Percentiles rank a stretch among this genome's conserved stretches.
These are phyloP conservation scores for Watsonalla cultraria DNA, from an alignment of 2,888 invertebrate genomes.

Conservation along the genomic window DNA sequence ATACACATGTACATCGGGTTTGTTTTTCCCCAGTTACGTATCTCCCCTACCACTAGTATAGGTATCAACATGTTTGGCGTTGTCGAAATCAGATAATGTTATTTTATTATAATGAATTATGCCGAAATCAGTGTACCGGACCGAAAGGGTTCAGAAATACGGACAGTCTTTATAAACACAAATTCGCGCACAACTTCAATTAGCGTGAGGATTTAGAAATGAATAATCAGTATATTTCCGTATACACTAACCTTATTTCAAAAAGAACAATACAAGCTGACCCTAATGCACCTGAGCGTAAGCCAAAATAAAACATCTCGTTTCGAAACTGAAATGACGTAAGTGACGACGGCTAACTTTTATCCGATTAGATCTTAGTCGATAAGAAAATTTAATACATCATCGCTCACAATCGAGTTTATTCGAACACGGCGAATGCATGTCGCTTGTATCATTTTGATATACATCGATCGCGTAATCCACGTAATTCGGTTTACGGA, in stretches of 20 bases:
- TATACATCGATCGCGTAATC: conserved; percentile 17
- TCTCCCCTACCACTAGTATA: too few relatives aligned
- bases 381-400: neutral
- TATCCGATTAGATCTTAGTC: neutral
- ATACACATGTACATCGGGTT: too few relatives aligned
- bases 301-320: neutral
- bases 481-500: conserved; percentile 47
- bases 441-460: neutral
- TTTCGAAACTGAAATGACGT: neutral
- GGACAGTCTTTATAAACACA: neutral
- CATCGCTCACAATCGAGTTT: neutral
- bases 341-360: neutral
- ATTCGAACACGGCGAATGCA: neutral
- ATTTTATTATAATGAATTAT: too few relatives aligned
- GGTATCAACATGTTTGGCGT: too few relatives aligned
- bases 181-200: neutral
- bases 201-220: neutral
- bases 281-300: conserved; percentile 1
- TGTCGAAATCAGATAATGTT: too few relatives aligned
- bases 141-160: too few relatives aligned
- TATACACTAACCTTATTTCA: neutral
- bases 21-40: too few relatives aligned
- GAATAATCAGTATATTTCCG: neutral
- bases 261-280: conserved; percentile 1
- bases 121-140: too few relatives aligned